Base-by-base conservation (phyloP, 1,140 invertebrate genomes). In the Maniola jurtina region DNA sequence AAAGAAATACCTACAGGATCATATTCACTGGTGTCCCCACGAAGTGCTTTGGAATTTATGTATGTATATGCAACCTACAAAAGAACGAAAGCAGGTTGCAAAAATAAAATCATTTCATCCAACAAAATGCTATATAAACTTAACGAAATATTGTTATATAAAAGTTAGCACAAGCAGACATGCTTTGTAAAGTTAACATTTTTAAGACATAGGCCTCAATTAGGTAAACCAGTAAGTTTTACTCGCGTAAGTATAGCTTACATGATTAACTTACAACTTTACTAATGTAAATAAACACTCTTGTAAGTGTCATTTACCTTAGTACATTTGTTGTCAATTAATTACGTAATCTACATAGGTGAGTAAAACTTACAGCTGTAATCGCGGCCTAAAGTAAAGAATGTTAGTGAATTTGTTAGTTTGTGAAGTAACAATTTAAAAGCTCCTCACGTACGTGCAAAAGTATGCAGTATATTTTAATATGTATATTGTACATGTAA, bases 1-100 rank as follows among this genome's bases (percentile, higher is more conserved):
- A 77, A 77, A 84, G 61, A 64, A 87, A 92, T 93, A 93, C 93
- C 89, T 93, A 93, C 93, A 83, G 93, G 92, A 68, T 91, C 91
- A 68, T 78, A 83, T 81, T 93, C 92, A 83, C 76, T 74, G 81
- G 78, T 68, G 77, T 81, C 80, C 79, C 81, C 78, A 68, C 84
- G 86, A 47, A 89, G 76, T 80, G 81, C 79, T 80, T 84, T 77
- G 63, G 80, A 80, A 84, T 85, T 84, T 84, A 88, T 85, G 86
- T 91, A 88, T 76, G 77, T 81, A 88, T 84, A 90, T 91, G 89
- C 79, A 87, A 86, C 88, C 88, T 90, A 90, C 73, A 88, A 90
- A 88, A 88, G 83, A 90, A 90, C 72, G 81, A 88, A 91, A 88
- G 86, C 84, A 80, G 80, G 78, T 89, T 88, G 90, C 87, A 88